These are phyloP conservation scores for Ornithorhynchus anatinus DNA, from an alignment of 2,113 vertebrate species.

Conservation along the genomic window DNA sequence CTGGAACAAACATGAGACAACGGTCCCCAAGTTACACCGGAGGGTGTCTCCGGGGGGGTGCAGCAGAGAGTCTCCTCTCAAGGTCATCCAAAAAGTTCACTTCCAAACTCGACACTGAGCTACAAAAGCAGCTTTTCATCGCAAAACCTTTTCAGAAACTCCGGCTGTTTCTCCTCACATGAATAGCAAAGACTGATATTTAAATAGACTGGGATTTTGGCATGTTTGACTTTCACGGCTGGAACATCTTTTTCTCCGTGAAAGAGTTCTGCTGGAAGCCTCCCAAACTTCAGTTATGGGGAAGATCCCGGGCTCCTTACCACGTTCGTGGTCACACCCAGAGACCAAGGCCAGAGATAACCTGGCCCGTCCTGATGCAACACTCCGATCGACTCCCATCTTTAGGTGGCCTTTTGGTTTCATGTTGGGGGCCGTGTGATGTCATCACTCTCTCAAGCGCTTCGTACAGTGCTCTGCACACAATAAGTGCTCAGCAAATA, in stretches of 20 bases:
- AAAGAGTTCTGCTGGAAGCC: no score
- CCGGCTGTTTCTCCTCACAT: slow-evolving; percentile 43
- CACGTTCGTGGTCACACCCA: no score
- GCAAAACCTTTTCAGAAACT: slow-evolving; percentile 48
- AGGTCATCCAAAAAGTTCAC: not conserved
- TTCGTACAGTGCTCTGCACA: no score
- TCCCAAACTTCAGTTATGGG: no score
- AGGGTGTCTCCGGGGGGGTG: slow-evolving; percentile 43
- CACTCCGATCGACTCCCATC: no score
- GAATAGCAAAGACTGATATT: slow-evolving; percentile 31
- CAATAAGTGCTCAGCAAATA: no score
- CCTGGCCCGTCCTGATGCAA: no score
- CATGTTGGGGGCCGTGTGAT: no score
- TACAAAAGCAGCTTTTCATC: slow-evolving; percentile 26
- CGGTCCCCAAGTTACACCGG: not conserved
- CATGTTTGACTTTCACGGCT: slow-evolving; percentile 45
- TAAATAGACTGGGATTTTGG: slow-evolving; percentile 18
- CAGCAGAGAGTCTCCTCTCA: slow-evolving; percentile 34
- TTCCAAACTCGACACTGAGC: slow-evolving; percentile 28
- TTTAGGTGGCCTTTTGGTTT: no score
- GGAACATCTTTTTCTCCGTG: slow-evolving; percentile 42
- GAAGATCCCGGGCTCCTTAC: no score
- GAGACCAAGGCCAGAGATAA: no score
- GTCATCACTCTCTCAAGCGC: no score
- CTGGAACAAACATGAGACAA: not conserved